phyloP scores from a whole-genome alignment of 2,888 invertebrate genomes.

The Nysson spinosus region DNA sequence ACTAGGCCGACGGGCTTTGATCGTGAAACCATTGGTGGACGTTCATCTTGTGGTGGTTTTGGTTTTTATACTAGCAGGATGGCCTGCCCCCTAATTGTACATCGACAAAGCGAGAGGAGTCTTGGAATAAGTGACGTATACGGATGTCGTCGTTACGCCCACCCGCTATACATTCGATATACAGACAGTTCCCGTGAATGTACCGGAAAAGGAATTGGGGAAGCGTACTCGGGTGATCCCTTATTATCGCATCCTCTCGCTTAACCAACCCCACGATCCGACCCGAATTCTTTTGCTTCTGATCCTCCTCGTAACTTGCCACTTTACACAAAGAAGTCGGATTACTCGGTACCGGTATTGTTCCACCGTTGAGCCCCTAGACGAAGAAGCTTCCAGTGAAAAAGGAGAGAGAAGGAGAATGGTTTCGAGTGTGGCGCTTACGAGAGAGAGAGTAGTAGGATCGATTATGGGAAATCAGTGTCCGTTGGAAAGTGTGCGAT shows the following conservation, averaged over 20 bases:
- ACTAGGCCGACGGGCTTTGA: too few species aligned
- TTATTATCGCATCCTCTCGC: constrained; percentile 2
- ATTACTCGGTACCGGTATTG: too few species aligned
- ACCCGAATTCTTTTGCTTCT: neutral
- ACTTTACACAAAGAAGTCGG: too few species aligned
- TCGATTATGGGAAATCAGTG: constrained; percentile 33
- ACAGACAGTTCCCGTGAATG: constrained; percentile 35
- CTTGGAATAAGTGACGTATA: constrained; percentile 58
- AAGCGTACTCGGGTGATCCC: constrained; percentile 13
- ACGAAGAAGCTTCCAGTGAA: neutral
- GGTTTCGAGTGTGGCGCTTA: neutral
- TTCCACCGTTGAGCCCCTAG: too few species aligned
- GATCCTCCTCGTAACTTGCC: neutral
- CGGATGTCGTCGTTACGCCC: constrained; percentile 72
- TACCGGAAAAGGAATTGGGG: constrained; percentile 42
- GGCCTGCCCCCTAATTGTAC: too few species aligned
- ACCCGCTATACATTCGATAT: constrained; percentile 60
- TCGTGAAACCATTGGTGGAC: too few species aligned
- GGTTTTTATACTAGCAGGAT: too few species aligned
- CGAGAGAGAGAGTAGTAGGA: constrained; percentile 35
- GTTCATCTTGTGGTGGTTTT: too few species aligned
- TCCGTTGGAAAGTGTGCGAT: constrained; percentile 60
- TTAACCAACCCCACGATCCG: constrained; percentile 5
- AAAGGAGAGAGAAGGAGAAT: neutral
- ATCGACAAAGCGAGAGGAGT: constrained; percentile 36